Evolutionary conservation across 2,888 invertebrate species (phyloP).

Genomic region (Apodemia hepburni): DNA sequence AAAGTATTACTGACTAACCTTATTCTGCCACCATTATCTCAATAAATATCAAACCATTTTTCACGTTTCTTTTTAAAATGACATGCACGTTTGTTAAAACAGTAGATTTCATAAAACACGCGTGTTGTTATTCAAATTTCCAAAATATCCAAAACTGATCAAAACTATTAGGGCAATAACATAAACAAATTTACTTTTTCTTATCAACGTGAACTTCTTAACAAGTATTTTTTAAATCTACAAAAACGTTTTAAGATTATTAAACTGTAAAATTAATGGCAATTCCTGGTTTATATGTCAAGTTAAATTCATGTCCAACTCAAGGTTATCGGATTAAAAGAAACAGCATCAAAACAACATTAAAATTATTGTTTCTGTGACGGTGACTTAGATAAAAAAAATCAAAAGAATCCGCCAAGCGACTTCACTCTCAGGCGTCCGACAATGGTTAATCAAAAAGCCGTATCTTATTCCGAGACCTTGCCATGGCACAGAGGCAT

Average conservation of each 20-base stretch:
- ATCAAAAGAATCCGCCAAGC: slow-evolving; percentile 40
- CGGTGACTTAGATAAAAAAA: slow-evolving; percentile 36
- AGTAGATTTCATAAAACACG: no score
- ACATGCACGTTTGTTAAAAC: no score
- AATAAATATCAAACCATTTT: no score
- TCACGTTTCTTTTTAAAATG: no score
- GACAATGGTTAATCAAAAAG: slow-evolving; percentile 76
- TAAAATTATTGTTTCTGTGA: slow-evolving; percentile 32
- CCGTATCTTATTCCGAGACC: slow-evolving; percentile 73
- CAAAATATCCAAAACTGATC: no score
- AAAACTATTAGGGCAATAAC: no score
- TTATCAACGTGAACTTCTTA: no score
- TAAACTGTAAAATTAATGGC: background rate
- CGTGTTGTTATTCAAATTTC: no score
- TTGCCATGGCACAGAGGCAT: slow-evolving; percentile 36
- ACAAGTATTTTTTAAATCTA: background rate
- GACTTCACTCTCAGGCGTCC: slow-evolving; percentile 52
- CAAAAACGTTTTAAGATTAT: background rate
- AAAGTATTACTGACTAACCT: no score
- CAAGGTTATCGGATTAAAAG: slow-evolving; percentile 27
- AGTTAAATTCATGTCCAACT: slow-evolving; percentile 17
- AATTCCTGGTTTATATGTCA: slow-evolving; percentile 16
- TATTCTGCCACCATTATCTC: no score
- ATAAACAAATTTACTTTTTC: no score
- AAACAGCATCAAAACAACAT: slow-evolving; percentile 34